Evolutionary conservation across 2,888 invertebrate genomes (phyloP), one percentile per base, ranked within the genome.

Genomic region (Sphecodes monilicornis): DNA sequence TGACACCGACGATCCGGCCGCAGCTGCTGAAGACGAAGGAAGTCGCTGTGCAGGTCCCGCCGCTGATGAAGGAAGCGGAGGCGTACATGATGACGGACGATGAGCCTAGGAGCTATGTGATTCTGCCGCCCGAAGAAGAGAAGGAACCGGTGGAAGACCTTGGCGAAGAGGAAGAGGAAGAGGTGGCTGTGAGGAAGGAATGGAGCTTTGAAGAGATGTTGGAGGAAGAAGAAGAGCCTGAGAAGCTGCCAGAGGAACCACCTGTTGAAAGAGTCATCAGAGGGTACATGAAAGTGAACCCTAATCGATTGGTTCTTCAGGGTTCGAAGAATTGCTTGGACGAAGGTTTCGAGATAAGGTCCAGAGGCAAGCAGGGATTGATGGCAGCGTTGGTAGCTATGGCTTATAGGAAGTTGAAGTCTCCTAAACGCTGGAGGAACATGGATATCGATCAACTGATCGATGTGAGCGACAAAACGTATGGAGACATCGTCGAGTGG

Each of bases 361-460:
- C 86, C 29, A 90, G 91, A 6, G 94, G 94, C 4, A 88, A 88
- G 4, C 94, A 94, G 64, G 94, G 94, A 18, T 76, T 93, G 10
- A 81, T 92, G 36, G 83, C 91, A 0, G 93, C 92, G 3, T 68
- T 93, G n/a, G 85, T 90, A 0, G 92, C 91, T 0, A 60, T 95
- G 10, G 83, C 91, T 0, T 90, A 91, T n/a, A 89, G 91, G 6
- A 92, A 88, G 78, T 66, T 92, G 22, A 93, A 92, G 36, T 43
- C 90, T 26, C 87, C 92, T 1, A 73, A 78, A 0, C 66, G 75
- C 0, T 95, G 94, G 94, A 84, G 91, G 60, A 92, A 87, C 68
- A 77, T 88, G n/a, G 93, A 94, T 43, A 64, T 94, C 0, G 91
- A 94, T 86, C 90, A 92, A 66, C 86, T 94, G 18, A 73, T 94